Conservation (phyloP, 2,113 vertebrate species). For the Chaenogobius annularis region DNA sequence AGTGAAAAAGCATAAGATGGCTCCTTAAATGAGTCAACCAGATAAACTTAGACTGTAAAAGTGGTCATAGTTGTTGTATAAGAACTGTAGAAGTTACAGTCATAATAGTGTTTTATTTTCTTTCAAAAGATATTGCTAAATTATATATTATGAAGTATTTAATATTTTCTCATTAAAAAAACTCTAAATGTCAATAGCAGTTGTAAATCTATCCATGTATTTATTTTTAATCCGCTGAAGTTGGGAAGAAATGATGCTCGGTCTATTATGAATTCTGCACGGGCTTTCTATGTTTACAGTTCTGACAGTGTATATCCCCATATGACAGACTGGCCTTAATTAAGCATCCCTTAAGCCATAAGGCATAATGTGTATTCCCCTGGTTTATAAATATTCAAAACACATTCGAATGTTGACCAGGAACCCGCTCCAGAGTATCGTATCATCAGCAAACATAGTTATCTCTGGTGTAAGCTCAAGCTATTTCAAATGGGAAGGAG, state of each 20-base stretch:
- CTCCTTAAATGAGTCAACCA: too few relatives aligned
- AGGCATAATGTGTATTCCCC: not conserved
- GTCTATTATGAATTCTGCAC: not conserved
- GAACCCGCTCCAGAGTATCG: not conserved
- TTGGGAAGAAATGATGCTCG: not conserved
- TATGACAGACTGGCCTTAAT: not conserved
- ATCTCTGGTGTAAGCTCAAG: not conserved
- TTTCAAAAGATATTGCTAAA: too few relatives aligned
- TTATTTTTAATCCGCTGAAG: not conserved
- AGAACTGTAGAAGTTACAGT: too few relatives aligned
- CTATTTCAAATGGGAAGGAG: not conserved
- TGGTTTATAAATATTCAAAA: constrained; percentile 6
- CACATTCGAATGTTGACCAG: not conserved
- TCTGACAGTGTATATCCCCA: not conserved
- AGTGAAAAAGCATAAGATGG: too few relatives aligned
- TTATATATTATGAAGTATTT: too few relatives aligned
- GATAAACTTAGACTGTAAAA: too few relatives aligned
- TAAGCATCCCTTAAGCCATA: constrained; percentile 7
- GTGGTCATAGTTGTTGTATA: too few relatives aligned
- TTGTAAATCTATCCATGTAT: not conserved
- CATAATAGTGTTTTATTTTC: too few relatives aligned
- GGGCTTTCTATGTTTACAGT: not conserved
- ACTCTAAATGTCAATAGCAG: not conserved
- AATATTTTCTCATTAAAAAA: too few relatives aligned
- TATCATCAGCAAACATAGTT: not conserved